Percentiles rank a stretch among this genome's conserved stretches.
Conservation (phyloP, 2,113 vertebrate species). For the Platysteira castanea region DNA sequence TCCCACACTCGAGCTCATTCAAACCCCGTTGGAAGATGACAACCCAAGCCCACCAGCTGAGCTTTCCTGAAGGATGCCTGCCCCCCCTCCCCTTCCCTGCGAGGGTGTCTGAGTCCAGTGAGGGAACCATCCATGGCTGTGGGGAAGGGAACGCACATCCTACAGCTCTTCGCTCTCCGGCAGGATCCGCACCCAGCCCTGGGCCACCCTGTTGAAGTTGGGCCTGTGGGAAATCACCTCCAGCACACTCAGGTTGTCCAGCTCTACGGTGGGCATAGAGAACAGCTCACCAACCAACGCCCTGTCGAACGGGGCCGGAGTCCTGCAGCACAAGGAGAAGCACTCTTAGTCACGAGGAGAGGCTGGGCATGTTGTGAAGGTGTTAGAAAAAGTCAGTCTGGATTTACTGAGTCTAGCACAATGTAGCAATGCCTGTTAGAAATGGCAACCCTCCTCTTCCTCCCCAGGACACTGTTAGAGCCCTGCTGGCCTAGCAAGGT, state of each 20-base stretch:
- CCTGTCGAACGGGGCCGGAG: constrained; percentile 83
- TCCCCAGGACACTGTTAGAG: not conserved
- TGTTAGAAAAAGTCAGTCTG: not conserved
- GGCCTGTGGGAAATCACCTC: constrained; percentile 78
- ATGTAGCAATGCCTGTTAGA: not conserved
- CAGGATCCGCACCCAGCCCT: constrained; percentile 77
- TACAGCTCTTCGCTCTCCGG: constrained; percentile 90
- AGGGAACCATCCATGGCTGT: not conserved
- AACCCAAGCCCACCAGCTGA: not conserved
- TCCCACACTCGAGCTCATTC: not conserved
- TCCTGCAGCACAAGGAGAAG: constrained; percentile 61
- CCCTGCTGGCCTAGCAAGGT: accelerated
- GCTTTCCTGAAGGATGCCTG: not conserved
- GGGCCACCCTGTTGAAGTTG: constrained; percentile 89
- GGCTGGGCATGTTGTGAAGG: accelerated
- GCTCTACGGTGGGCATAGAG: constrained; percentile 64
- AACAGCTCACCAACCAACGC: constrained; percentile 56
- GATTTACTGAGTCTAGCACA: not conserved
- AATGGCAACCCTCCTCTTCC: not conserved
- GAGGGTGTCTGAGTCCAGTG: not conserved
- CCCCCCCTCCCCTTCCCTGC: not conserved
- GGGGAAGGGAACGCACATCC: not conserved
- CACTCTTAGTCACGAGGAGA: not conserved
- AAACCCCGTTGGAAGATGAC: not conserved
- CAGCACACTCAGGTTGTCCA: constrained; percentile 65